Percentiles rank a stretch among this genome's conserved stretches.
Conservation (phyloP, 2,113 vertebrate species). For the Clarias batrachus region DNA sequence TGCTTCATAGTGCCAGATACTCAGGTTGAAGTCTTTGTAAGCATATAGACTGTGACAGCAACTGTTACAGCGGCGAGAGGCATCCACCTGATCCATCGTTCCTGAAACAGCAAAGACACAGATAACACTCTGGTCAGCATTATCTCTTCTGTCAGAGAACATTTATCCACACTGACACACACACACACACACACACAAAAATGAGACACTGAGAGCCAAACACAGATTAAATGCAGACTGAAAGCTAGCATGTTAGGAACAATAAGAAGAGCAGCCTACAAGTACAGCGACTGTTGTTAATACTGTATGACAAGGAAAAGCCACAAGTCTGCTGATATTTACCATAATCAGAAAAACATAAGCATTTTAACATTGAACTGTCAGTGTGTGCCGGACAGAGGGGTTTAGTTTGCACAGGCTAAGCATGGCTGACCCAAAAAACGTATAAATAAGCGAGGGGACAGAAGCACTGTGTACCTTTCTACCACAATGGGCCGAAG, state of each 20-base stretch:
- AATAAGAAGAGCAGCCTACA: slow-evolving; percentile 24
- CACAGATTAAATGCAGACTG: neutral
- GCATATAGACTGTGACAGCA: slow-evolving; percentile 88
- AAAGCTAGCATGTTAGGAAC: slow-evolving; percentile 41
- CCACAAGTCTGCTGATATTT: slow-evolving; percentile 2
- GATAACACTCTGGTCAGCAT: slow-evolving; percentile 33
- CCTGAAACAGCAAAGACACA: slow-evolving; percentile 77
- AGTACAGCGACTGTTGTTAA: slow-evolving; percentile 30
- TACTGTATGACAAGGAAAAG: neutral
- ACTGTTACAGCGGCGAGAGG: slow-evolving; percentile 90
- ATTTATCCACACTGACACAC: slow-evolving; percentile 38
- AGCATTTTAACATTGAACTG: slow-evolving; percentile 17
- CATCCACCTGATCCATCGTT: slow-evolving; percentile 90
- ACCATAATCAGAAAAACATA: slow-evolving; percentile 12
- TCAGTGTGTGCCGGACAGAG: slow-evolving; percentile 11
- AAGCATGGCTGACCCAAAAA: slow-evolving; percentile 33
- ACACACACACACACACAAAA: slow-evolving; percentile 42
- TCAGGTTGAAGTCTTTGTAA: slow-evolving; percentile 90
- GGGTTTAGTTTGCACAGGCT: slow-evolving; percentile 39
- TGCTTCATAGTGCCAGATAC: slow-evolving; percentile 27
- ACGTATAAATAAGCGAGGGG: slow-evolving; percentile 34
- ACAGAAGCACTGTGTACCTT: slow-evolving; percentile 94
- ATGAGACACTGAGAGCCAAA: slow-evolving; percentile 3
- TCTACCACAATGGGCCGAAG: slow-evolving; percentile 99
- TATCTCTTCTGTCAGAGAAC: slow-evolving; percentile 24